Percentiles rank a stretch among this genome's conserved stretches.
Evolutionary conservation across 1,140 invertebrate genomes (phyloP).

Genomic region (Drosophila kohkoa): DNA sequence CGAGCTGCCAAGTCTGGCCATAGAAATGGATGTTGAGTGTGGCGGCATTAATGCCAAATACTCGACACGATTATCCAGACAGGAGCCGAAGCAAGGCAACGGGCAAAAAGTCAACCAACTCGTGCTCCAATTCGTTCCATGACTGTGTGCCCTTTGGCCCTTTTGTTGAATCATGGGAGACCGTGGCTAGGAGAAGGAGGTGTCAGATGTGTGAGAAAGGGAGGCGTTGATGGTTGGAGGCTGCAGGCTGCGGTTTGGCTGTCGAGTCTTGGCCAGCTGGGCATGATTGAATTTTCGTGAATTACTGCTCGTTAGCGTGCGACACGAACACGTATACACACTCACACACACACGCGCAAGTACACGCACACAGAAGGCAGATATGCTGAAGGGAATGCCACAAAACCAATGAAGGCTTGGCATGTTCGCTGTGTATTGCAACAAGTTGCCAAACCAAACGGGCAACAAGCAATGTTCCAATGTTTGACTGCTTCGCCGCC

Average conservation of each 20-base stretch:
- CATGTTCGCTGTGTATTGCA: conserved; percentile 65
- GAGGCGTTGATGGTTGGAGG: neutral
- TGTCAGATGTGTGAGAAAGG: neutral
- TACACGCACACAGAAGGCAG: conserved; percentile 31
- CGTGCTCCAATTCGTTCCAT: conserved; percentile 30
- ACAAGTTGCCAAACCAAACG: conserved; percentile 69
- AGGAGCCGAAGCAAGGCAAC: neutral
- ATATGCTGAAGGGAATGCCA: conserved; percentile 63
- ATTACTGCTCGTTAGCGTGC: conserved; percentile 81
- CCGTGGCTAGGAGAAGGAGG: neutral
- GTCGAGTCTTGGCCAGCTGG: conserved; percentile 51
- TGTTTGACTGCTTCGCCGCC: conserved; percentile 24
- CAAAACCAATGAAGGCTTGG: conserved; percentile 57
- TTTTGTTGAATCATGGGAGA: neutral
- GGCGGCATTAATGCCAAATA: conserved; percentile 69
- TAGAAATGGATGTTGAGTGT: conserved; percentile 58
- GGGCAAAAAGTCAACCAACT: conserved; percentile 36
- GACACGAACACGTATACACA: conserved; percentile 60
- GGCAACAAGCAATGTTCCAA: conserved; percentile 23
- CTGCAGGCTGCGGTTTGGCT: conserved; percentile 18
- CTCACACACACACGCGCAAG: conserved; percentile 41
- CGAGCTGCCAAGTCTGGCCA: conserved; percentile 56
- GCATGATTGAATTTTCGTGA: conserved; percentile 81
- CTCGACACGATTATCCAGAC: conserved; percentile 64
- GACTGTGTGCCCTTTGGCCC: conserved; percentile 32